phyloP scores from a whole-genome alignment of 2,797 vertebrate species.

The Labroides dimidiatus region DNA sequence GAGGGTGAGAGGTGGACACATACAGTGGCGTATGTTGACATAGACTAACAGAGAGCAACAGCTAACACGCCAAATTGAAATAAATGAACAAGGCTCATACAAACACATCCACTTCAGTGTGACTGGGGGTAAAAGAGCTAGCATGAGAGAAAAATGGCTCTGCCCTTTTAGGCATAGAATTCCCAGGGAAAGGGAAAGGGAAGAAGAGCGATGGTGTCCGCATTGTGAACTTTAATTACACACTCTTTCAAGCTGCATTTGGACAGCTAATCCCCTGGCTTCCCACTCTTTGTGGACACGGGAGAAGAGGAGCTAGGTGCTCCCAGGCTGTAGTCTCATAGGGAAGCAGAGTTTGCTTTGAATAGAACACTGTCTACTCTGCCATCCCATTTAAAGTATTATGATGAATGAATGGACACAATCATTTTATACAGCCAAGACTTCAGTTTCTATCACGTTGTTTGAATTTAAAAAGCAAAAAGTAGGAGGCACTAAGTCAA shows the following conservation, averaged over 20 bases:
- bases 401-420: background rate
- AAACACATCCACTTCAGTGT: conserved; percentile 29
- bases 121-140: conserved; percentile 8
- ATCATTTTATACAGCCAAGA: background rate
- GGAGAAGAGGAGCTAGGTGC: conserved; percentile 55
- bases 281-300: conserved; percentile 63
- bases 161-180: conserved; percentile 46
- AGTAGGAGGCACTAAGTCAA: background rate
- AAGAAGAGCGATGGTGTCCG: conserved; percentile 44
- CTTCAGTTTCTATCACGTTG: background rate
- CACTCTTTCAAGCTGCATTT: conserved; percentile 72
- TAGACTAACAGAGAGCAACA: conserved; percentile 50
- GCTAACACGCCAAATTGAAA: conserved; percentile 31
- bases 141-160: conserved; percentile 31
- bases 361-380: conserved; percentile 13
- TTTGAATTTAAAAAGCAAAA: background rate
- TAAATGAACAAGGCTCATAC: conserved; percentile 20
- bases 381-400: background rate
- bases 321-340: conserved; percentile 47
- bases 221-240: conserved; percentile 70
- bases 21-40: conserved; percentile 64
- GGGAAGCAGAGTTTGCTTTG: conserved; percentile 26
- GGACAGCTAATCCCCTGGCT: conserved; percentile 72
- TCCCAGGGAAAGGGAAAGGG: conserved; percentile 41
- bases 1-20: conserved; percentile 51